Conservation (phyloP, 2,113 vertebrate genomes). For the Macrotis lagotis region DNA sequence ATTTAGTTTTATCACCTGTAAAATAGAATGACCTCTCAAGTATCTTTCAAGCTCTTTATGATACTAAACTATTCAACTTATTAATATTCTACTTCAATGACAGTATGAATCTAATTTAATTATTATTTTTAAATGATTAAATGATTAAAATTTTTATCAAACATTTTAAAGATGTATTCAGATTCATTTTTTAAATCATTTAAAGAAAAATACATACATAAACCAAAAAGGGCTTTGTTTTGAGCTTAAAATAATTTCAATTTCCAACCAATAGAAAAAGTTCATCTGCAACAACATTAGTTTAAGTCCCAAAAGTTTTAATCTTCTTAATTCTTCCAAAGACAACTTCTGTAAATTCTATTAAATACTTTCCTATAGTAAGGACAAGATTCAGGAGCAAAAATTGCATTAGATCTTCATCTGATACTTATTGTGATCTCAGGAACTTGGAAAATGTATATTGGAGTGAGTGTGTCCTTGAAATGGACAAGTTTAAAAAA, state of each 20-base stretch:
- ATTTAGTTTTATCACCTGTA: background rate
- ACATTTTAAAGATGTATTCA: background rate
- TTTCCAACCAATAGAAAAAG: slow-evolving; percentile 39
- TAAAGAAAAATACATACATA: slow-evolving; percentile 23
- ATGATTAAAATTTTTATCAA: background rate
- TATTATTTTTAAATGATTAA: background rate
- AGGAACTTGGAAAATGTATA: slow-evolving; percentile 41
- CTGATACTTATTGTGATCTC: slow-evolving; percentile 19
- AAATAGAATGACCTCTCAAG: background rate
- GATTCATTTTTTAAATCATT: too few species aligned
- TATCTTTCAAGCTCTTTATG: background rate
- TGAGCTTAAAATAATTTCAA: slow-evolving; percentile 1
- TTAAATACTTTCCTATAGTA: slow-evolving; percentile 15
- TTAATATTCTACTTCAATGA: background rate
- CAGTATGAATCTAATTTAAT: background rate
- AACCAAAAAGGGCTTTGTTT: slow-evolving; percentile 28
- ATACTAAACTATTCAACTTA: background rate
- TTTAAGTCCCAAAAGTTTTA: slow-evolving; percentile 33
- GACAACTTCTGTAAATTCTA: slow-evolving; percentile 31
- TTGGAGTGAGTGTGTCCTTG: background rate
- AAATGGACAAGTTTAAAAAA: slow-evolving; percentile 34
- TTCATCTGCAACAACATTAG: slow-evolving; percentile 10
- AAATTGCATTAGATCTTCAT: slow-evolving; percentile 15
- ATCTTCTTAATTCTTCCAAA: slow-evolving; percentile 36
- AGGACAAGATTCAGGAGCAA: slow-evolving; percentile 7